Evolutionary conservation across 2,888 invertebrate species (phyloP).

Genomic region (Scotopteryx bipunctaria): DNA sequence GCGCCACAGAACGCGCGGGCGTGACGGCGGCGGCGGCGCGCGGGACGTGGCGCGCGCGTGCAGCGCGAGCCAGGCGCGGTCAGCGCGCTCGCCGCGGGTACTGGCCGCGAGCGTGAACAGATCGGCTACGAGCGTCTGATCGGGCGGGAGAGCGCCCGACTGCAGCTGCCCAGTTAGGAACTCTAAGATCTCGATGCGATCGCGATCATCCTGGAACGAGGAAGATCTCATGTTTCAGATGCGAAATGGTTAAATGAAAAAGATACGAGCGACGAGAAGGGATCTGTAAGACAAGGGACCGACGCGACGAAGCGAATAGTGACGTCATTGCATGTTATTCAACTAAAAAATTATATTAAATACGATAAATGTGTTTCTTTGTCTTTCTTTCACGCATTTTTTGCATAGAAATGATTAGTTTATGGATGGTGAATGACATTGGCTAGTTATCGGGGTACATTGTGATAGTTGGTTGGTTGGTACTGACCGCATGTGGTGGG

Average conservation of each 20-base stretch:
- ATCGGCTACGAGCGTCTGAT: slow-evolving; percentile 57
- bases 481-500: slow-evolving; percentile 27
- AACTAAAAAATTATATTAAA: too few species aligned
- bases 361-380: too few species aligned
- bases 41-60: slow-evolving; percentile 38
- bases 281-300: too few species aligned
- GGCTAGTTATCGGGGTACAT: too few species aligned
- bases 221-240: too few species aligned
- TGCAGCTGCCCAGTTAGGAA: slow-evolving; percentile 68
- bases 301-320: too few species aligned
- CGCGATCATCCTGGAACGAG: slow-evolving; percentile 63
- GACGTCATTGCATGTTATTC: too few species aligned
- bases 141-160: slow-evolving; percentile 64
- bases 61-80: slow-evolving; percentile 66
- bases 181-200: slow-evolving; percentile 66
- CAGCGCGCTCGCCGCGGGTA: slow-evolving; percentile 56
- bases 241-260: too few species aligned
- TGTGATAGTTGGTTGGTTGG: too few species aligned
- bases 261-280: too few species aligned
- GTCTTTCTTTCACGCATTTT: too few species aligned
- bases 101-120: slow-evolving; percentile 52
- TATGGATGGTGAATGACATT: neutral
- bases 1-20: slow-evolving; percentile 64
- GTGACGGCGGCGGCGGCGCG: slow-evolving; percentile 37
- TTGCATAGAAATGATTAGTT: too few species aligned